Evolutionary conservation across 1,140 invertebrate species (phyloP), one percentile per base, ranked within the genome.

Genomic region (Drosophila miranda): DNA sequence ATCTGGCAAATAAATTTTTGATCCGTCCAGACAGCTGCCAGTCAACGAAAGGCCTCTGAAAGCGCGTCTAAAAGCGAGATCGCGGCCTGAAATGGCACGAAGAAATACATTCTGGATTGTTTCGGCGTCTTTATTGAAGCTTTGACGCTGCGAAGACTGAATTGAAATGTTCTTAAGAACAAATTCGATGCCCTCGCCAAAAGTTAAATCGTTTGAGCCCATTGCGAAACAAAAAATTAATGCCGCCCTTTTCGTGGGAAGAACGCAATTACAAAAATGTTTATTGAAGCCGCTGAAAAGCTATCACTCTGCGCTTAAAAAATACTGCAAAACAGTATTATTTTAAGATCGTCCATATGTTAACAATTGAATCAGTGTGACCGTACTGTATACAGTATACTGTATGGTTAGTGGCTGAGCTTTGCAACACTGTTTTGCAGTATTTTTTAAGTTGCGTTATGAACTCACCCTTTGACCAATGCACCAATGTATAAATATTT

Each of bases 21-120:
- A 54, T 16, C 34, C 21, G 7, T 82, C 55, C n/a, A 75, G 46
- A 14, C 45, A 63, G 42, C 78, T 81, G n/a, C 74, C 78, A 11
- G 56, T 60, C 41, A 81, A 42, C 11, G 57, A 56, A 2, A 82
- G 51, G 6, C 78, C 74, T 3, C 42, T 6, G 7, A 81, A 82
- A 13, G 69, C 44, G 0, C 30, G 1, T 2, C 21, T 19, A 3
- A 82, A 81, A 19, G 23, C n/a, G 5, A 46, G 50, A 70, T 81
- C 79, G 4, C 2, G 38, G 0, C 7, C n/a, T 3, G 49, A 64
- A 5, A 81, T 70, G 0, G 41, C 61, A 0, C n/a, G 16, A 0
- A 80, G 41, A 8, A 81, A 55, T 2, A 52, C 13, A 57, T 77
- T 70, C 44, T 70, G 23, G 7, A 82, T 70, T 13, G 51, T 48